Conservation (phyloP, 2,888 invertebrate genomes). For the Drosophila multiciliata region DNA sequence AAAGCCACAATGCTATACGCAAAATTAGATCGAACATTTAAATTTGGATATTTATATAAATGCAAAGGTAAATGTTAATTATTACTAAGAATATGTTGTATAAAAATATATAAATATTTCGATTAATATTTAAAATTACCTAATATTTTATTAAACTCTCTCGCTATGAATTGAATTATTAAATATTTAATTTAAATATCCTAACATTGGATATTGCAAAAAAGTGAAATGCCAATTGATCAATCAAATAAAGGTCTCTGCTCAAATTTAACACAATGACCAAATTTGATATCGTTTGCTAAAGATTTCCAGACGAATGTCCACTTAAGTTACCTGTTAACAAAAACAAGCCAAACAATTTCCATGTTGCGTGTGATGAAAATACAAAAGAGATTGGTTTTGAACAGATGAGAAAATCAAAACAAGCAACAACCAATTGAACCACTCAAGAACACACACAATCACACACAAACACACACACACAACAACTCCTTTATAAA, state of each 20-base stretch:
- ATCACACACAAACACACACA: slow-evolving; percentile 8
- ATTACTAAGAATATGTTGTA: background rate
- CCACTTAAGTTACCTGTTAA: slow-evolving; percentile 44
- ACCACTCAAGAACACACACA: slow-evolving; percentile 22
- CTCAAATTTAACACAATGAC: slow-evolving; percentile 21
- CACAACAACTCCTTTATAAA: slow-evolving; percentile 32
- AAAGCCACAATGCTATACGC: slow-evolving; percentile 5
- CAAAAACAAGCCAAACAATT: slow-evolving; percentile 38
- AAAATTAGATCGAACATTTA: slow-evolving; percentile 32
- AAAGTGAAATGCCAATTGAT: slow-evolving; percentile 18
- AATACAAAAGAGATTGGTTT: slow-evolving; percentile 65
- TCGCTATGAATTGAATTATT: background rate
- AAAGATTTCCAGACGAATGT: slow-evolving; percentile 22
- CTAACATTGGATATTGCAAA: background rate
- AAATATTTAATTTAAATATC: background rate
- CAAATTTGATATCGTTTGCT: slow-evolving; percentile 38
- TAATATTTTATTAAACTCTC: background rate
- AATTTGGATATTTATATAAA: background rate
- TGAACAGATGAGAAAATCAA: slow-evolving; percentile 37
- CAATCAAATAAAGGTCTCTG: slow-evolving; percentile 8
- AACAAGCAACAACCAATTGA: slow-evolving; percentile 56
- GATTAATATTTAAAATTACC: background rate
- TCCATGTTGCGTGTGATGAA: slow-evolving; percentile 57
- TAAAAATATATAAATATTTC: background rate
- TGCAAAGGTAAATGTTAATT: background rate